Evolutionary conservation across 2,113 vertebrate species (phyloP), one percentile per base, ranked within the genome.

Genomic region (Perca fluviatilis): DNA sequence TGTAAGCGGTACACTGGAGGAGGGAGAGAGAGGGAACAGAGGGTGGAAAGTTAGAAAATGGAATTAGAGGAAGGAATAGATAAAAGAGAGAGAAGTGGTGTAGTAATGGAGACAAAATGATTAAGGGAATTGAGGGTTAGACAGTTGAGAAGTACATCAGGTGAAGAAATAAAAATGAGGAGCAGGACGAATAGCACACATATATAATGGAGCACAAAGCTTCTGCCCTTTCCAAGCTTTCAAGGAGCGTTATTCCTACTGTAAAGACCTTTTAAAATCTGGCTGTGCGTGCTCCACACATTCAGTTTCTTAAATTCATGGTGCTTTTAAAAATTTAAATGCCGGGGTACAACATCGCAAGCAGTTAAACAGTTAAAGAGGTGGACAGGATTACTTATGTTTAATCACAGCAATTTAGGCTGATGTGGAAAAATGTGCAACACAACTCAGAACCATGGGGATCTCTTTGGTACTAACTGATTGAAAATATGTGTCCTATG

Each of bases 281-380:
- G 6, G 8, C 71, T 47, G 49, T 56, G 62, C 68, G 73, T 56
- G 51, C 58, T 40, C n/a, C 6, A 61, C 49, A 69, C 53, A 78
- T 79, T 75, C 21, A 12, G n/a, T 57, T 71, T 78, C 46, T 36
- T 58, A 76, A 83, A 75, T 79, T 51, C 6, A 2, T 25, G 65
- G 47, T 15, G 0, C 58, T n/a, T 70, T 85, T 82, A 80, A 86
- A 87, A 30, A 86, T 79, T 12, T 13, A 36, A 74, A 76, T 63
- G 57, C 43, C 33, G 4, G 30, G 62, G 73, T 63, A 25, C 47
- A 73, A 79, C 64, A 72, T 74, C 5, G 3, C 60, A 40, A 53
- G 51, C 53, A 74, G 54, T 77, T 80, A 72, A 88, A 70, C 46
- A 80, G 76, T 82, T 79, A 74, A n/a, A 82, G 76, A 77, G 33